Evolutionary conservation across 2,797 vertebrate genomes (phyloP).

Genomic region (Sphenodon punctatus): DNA sequence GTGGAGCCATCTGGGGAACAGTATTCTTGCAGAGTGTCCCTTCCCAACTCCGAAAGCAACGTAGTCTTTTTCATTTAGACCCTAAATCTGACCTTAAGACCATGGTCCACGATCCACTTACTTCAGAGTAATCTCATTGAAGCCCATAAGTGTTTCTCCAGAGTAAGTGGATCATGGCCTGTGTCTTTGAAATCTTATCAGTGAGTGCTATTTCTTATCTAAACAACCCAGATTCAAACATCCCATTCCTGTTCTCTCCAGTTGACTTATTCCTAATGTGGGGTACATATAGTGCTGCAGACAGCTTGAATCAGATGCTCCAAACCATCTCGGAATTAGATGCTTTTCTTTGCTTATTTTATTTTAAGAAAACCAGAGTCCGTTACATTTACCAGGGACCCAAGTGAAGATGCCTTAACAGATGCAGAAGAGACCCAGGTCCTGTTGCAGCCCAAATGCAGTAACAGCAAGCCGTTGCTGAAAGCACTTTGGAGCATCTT

Average conservation of each 20-base stretch:
- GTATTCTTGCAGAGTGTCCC: not conserved
- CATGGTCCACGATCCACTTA: no score
- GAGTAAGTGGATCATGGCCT: no score
- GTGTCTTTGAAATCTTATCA: no score
- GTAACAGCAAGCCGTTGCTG: constrained; percentile 80
- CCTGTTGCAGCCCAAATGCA: constrained; percentile 80
- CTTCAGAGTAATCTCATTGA: no score
- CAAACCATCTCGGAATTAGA: not conserved
- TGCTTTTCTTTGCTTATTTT: not conserved
- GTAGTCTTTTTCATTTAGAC: not conserved
- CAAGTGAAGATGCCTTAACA: not conserved
- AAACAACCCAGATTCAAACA: no score
- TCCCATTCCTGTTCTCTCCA: not conserved
- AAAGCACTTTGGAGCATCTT: constrained; percentile 84
- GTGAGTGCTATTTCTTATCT: no score
- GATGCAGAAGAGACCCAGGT: constrained; percentile 80
- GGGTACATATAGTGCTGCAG: not conserved
- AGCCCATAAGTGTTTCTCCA: no score
- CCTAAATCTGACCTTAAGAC: not conserved
- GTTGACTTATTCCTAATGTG: not conserved
- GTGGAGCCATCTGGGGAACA: not conserved
- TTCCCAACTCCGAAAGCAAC: not conserved
- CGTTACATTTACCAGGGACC: not conserved
- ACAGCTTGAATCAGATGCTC: not conserved
- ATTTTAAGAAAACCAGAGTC: constrained; percentile 32